Conservation (phyloP, 2,888 invertebrate genomes). For the Pseudococcus longispinus region DNA sequence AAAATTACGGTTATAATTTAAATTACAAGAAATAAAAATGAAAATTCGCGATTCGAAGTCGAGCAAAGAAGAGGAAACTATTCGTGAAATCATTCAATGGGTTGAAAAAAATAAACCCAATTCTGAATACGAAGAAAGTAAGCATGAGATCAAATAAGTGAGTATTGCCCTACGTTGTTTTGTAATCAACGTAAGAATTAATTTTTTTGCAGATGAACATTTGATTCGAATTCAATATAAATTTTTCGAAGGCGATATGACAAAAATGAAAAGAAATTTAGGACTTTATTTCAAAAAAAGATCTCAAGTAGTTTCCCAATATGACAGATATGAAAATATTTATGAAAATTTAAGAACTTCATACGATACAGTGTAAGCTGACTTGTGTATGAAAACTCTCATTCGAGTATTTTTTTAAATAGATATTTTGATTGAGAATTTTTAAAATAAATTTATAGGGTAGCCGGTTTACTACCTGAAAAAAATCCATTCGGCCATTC, state of each 20-base stretch:
- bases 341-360: slow-evolving; percentile 11
- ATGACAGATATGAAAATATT: background rate
- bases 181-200: background rate
- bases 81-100: slow-evolving; percentile 7
- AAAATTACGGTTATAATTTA: background rate
- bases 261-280: background rate
- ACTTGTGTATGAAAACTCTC: too few species aligned
- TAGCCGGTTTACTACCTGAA: background rate
- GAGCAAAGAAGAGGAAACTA: background rate
- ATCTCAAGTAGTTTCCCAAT: background rate
- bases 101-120: background rate
- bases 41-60: background rate
- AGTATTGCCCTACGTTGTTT: background rate
- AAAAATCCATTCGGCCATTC: background rate
- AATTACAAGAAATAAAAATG: background rate
- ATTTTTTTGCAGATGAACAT: background rate
- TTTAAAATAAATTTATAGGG: background rate
- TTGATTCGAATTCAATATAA: slow-evolving; percentile 4
- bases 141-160: background rate
- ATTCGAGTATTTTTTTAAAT: background rate
- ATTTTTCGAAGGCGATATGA: background rate
- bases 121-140: slow-evolving; percentile 24
- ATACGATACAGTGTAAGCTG: background rate
- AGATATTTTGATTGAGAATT: background rate
- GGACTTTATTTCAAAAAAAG: background rate